These are phyloP conservation scores for Emydocephalus ijimae DNA, from an alignment of 2,113 vertebrate genomes.

Conservation along the genomic window DNA sequence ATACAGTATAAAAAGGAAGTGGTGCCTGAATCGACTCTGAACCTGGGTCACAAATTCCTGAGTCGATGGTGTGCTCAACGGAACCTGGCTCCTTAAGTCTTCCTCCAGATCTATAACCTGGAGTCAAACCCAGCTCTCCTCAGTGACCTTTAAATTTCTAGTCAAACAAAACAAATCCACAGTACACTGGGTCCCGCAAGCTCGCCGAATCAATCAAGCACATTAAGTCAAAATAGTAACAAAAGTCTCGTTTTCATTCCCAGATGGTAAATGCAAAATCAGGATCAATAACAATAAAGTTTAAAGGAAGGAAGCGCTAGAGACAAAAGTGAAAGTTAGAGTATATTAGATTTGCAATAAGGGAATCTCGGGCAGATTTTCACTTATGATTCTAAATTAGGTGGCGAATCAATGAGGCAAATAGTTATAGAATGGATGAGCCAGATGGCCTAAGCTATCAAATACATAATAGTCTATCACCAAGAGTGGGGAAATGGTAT, in stretches of 20 bases:
- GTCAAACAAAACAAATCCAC: not conserved
- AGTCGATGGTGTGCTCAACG: not conserved
- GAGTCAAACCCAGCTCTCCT: not conserved
- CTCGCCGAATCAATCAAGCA: not conserved
- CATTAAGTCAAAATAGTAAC: not conserved
- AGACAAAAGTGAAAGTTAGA: not conserved
- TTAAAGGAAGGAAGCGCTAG: not conserved
- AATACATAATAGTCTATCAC: constrained; percentile 7
- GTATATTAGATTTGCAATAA: not conserved
- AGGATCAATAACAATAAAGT: not conserved
- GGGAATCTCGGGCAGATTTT: not conserved
- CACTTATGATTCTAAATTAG: not conserved
- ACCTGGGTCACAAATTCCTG: not conserved
- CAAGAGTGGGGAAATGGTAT: not conserved
- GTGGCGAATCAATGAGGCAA: constrained; percentile 6
- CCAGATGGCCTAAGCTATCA: not conserved
- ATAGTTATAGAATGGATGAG: not conserved
- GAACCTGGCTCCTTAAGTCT: not conserved
- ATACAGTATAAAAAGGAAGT: not conserved
- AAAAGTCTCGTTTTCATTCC: not conserved
- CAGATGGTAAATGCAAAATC: not conserved
- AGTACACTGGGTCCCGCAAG: not conserved
- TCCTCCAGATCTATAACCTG: not conserved
- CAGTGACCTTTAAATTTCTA: not conserved
- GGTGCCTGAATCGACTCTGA: not conserved